Evolutionary conservation across 2,888 invertebrate species (phyloP).

Genomic region (Idaea biselata): DNA sequence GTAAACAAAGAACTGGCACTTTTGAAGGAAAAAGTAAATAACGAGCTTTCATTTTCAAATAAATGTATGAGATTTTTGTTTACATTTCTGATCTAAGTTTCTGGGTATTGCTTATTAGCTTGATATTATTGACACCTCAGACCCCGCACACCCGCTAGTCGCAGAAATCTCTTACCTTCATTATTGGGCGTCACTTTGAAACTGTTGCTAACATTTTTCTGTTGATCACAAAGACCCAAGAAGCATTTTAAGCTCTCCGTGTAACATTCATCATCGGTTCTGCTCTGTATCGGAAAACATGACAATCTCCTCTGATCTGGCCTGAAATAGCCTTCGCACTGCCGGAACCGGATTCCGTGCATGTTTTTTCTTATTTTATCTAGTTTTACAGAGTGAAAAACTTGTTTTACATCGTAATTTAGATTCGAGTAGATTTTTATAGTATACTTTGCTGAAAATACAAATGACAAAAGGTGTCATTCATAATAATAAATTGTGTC

Average conservation of each 20-base stretch:
- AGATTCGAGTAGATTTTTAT: conserved; percentile 6
- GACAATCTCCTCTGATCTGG: conserved; percentile 49
- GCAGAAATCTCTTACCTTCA: conserved; percentile 18
- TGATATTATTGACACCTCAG: conserved; percentile 3
- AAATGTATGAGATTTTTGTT: no score
- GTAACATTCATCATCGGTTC: conserved; percentile 59
- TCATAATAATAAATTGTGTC: no score
- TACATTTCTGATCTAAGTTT: no score
- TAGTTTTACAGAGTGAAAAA: not conserved
- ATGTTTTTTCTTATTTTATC: conserved; percentile 27
- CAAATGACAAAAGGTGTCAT: conserved; percentile 12
- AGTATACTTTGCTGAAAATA: conserved; percentile 9
- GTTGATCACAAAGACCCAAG: conserved; percentile 63
- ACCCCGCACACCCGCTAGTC: no score
- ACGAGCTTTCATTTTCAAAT: no score
- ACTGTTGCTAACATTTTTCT: conserved; percentile 37
- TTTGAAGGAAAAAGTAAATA: no score
- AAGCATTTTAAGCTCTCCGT: conserved; percentile 67
- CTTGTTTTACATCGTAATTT: not conserved
- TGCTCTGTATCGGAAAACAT: conserved; percentile 38
- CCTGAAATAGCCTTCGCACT: conserved; percentile 49
- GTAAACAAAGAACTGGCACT: no score
- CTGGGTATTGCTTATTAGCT: no score
- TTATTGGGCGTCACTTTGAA: conserved; percentile 16
- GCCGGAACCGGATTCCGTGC: conserved; percentile 36